Conservation (phyloP, 2,888 invertebrate species). For the Meliscaeva auricollis region DNA sequence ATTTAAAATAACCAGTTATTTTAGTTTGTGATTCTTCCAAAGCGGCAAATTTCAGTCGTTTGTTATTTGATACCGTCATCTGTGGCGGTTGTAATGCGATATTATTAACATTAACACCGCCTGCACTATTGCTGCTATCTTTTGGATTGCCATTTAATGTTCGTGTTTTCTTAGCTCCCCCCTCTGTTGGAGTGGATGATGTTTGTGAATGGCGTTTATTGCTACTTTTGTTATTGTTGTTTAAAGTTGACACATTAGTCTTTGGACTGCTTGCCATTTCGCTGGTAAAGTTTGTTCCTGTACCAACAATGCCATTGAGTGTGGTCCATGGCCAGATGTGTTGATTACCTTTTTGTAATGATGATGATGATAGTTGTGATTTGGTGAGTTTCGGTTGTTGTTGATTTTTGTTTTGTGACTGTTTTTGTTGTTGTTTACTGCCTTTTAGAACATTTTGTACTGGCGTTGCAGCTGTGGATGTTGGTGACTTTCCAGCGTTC, state of each 20-base stretch:
- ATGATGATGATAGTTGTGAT: constrained; percentile 38
- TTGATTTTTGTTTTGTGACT: constrained; percentile 75
- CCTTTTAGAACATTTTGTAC: constrained; percentile 61
- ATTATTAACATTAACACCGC: constrained; percentile 32
- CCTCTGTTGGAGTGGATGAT: constrained; percentile 76
- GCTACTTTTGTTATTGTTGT: constrained; percentile 69
- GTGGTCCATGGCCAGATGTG: constrained; percentile 71
- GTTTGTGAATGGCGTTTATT: constrained; percentile 76
- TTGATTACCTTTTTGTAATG: constrained; percentile 53
- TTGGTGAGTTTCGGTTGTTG: constrained; percentile 70
- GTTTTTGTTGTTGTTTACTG: constrained; percentile 77
- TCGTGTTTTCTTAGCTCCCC: constrained; percentile 81
- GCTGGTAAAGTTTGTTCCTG: constrained; percentile 49
- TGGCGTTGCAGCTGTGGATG: constrained; percentile 74
- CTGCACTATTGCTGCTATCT: constrained; percentile 20
- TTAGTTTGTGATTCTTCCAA: constrained; percentile 88
- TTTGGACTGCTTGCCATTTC: constrained; percentile 63
- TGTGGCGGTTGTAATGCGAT: constrained; percentile 51
- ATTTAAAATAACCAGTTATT: constrained; percentile 93
- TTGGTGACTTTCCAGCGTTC: constrained; percentile 77
- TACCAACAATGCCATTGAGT: constrained; percentile 34
- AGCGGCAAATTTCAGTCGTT: constrained; percentile 83
- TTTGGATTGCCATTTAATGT: constrained; percentile 46
- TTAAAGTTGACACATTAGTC: constrained; percentile 48
- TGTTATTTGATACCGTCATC: constrained; percentile 71